phyloP scores from a whole-genome alignment of 2,113 vertebrate genomes.

The Nycticryphes semicollaris region DNA sequence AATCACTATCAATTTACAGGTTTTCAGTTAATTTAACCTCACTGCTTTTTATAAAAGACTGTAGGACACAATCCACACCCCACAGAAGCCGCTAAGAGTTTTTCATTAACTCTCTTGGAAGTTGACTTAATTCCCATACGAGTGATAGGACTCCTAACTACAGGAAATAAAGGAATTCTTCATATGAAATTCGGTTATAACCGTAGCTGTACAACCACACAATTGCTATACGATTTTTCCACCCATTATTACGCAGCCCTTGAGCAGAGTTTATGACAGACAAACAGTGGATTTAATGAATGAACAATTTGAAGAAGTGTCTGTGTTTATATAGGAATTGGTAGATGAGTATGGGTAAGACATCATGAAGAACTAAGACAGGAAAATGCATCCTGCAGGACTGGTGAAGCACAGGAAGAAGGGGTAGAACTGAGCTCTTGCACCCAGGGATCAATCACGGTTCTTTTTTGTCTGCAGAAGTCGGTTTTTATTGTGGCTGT shows the following conservation, averaged over 20 bases:
- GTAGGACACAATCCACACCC: neutral
- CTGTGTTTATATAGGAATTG: constrained; percentile 6
- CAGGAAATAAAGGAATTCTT: neutral
- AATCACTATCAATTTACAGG: neutral
- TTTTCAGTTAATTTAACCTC: neutral
- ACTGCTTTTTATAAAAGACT: neutral
- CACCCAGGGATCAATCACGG: neutral
- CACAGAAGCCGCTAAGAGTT: neutral
- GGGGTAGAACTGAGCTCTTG: neutral
- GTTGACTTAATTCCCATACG: neutral
- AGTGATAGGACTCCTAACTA: neutral
- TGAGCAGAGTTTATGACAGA: neutral
- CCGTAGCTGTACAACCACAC: neutral
- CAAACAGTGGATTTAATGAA: neutral
- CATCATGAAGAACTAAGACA: neutral
- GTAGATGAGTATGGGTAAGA: neutral
- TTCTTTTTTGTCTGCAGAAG: neutral
- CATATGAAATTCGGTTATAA: neutral
- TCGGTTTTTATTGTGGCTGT: neutral
- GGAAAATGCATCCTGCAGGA: neutral
- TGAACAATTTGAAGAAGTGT: neutral
- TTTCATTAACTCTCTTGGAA: neutral
- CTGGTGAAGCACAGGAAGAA: neutral
- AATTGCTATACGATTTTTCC: neutral
- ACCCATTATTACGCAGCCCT: neutral